phyloP scores from a whole-genome alignment of 2,888 invertebrate genomes.

The Teinopalpus imperialis region DNA sequence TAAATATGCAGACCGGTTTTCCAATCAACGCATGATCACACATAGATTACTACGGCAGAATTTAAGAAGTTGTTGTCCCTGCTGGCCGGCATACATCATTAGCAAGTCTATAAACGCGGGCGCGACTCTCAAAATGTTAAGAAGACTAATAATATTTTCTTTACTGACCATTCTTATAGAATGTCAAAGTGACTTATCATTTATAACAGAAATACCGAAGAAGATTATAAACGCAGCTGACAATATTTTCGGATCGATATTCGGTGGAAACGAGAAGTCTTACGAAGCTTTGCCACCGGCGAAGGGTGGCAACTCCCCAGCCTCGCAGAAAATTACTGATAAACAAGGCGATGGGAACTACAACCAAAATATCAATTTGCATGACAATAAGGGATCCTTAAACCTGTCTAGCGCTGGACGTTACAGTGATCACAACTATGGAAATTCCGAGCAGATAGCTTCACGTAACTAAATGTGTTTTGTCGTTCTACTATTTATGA shows the following conservation, averaged over 20 bases:
- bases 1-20: too few relatives aligned
- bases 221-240: neutral
- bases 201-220: slow-evolving; percentile 3
- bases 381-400: slow-evolving; percentile 4
- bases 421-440: slow-evolving; percentile 6
- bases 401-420: slow-evolving; percentile 2
- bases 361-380: slow-evolving; percentile 17
- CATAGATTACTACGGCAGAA: too few relatives aligned
- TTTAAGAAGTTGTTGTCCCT: too few relatives aligned
- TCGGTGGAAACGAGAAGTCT: neutral
- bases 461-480: neutral
- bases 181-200: slow-evolving; percentile 5
- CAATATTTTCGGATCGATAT: neutral
- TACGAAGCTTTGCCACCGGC: neutral
- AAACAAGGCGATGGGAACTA: too few relatives aligned
- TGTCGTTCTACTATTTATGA: too few relatives aligned
- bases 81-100: too few relatives aligned
- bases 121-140: slow-evolving; percentile 13
- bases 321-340: neutral
- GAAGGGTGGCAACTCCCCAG: neutral
- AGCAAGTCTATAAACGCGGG: too few relatives aligned
- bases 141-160: slow-evolving; percentile 1
- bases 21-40: too few relatives aligned
- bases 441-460: slow-evolving; percentile 2
- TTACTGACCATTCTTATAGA: slow-evolving; percentile 3